A percentile compares a stretch with the other conserved stretches of the same genome.
Conservation (phyloP, 1,140 invertebrate species). For the Triops cancriformis region DNA sequence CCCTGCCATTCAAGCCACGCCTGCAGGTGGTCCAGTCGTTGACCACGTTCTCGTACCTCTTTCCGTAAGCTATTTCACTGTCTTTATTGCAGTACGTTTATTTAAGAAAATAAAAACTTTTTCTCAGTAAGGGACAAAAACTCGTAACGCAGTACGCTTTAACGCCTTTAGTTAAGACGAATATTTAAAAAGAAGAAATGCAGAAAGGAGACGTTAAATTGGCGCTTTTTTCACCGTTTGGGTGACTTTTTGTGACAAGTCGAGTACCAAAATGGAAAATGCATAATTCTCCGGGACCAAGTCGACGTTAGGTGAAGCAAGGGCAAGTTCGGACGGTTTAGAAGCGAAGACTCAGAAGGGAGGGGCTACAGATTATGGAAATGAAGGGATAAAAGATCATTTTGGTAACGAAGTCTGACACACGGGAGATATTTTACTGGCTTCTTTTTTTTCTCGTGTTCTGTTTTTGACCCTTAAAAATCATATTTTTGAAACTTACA, state of each 20-base stretch:
- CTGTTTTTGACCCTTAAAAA: background rate
- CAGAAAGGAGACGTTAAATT: background rate
- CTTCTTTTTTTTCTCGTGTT: background rate
- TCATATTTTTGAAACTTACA: background rate
- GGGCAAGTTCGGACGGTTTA: background rate
- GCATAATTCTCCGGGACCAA: background rate
- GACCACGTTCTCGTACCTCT: conserved; percentile 86
- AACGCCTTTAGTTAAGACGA: conserved; percentile 16
- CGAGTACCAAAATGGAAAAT: background rate
- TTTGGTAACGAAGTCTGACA: background rate
- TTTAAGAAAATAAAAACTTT: too few relatives aligned
- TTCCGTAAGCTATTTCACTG: conserved; percentile 46
- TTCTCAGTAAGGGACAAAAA: too few relatives aligned
- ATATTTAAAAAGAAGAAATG: background rate
- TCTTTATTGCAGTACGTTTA: background rate
- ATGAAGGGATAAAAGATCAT: background rate
- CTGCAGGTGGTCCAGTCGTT: conserved; percentile 35
- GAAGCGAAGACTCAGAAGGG: background rate
- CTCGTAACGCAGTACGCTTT: background rate
- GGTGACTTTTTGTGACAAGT: too few relatives aligned
- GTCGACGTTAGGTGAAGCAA: background rate
- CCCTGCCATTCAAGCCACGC: conserved; percentile 65
- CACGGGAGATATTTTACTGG: background rate
- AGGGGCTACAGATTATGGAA: background rate
- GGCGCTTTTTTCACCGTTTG: background rate